These are phyloP conservation scores for Galaxias olidus DNA, from an alignment of 2,797 vertebrate species.

Conservation along the genomic window DNA sequence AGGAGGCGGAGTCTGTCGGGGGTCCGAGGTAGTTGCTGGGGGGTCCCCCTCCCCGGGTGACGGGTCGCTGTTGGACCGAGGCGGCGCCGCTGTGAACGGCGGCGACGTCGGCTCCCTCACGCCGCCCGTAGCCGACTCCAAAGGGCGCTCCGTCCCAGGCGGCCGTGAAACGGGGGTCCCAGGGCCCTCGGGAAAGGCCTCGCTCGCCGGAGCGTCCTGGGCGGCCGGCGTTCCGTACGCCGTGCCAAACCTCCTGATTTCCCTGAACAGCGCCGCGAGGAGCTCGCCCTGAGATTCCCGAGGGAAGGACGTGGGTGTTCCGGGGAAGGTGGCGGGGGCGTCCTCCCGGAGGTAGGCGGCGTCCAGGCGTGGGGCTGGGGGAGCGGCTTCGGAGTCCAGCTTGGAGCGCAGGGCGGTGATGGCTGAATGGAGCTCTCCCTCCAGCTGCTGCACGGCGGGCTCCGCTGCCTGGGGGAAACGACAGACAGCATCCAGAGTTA, in stretches of 20 bases:
- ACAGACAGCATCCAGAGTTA: background rate
- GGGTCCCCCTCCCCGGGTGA: constrained; percentile 6
- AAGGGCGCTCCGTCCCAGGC: constrained; percentile 36
- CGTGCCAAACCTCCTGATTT: constrained; percentile 38
- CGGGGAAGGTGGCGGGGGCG: constrained; percentile 18
- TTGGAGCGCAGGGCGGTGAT: constrained; percentile 73
- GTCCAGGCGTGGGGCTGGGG: constrained; percentile 57
- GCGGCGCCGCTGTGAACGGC: background rate
- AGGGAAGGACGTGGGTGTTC: constrained; percentile 16
- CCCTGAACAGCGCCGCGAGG: constrained; percentile 41
- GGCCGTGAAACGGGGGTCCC: background rate
- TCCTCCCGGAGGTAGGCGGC: constrained; percentile 40
- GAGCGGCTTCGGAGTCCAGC: constrained; percentile 62
- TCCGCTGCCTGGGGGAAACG: constrained; percentile 63
- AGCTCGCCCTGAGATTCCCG: constrained; percentile 37
- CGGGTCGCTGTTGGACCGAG: constrained; percentile 27
- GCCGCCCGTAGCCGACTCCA: constrained; percentile 24
- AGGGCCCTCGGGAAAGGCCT: constrained; percentile 7
- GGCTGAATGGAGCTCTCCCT: constrained; percentile 67
- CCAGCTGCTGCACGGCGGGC: constrained; percentile 65
- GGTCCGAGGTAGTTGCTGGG: constrained; percentile 31
- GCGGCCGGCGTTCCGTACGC: constrained; percentile 14
- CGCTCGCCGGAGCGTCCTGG: constrained; percentile 12
- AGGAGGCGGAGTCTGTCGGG: constrained; percentile 10
- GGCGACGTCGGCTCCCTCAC: constrained; percentile 24